Evolutionary conservation across 1,140 invertebrate species (phyloP), one percentile per base, ranked within the genome.

Genomic region (Brachionus rotundiformis): DNA sequence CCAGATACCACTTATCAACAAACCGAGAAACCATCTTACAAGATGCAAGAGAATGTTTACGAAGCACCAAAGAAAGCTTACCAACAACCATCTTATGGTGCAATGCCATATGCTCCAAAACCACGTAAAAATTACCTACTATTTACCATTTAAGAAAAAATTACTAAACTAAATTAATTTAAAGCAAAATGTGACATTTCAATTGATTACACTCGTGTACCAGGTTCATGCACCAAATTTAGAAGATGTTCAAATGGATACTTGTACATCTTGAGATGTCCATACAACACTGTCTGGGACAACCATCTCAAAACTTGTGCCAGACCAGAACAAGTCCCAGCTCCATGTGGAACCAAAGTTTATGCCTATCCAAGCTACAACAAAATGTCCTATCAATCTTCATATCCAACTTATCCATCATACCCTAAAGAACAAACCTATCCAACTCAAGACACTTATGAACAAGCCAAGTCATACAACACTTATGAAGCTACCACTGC

Each of bases 241-340:
- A 71, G 65, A 39, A 13, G 65, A 36, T 71, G 65, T n/a, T 33
- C 29, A 71, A 71, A 71, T 23, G 65, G 65, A 3, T 71, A 36
- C 19, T 36, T 71, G 19, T 71, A 36, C 13, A 71, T 71, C n/a
- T 71, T 71, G 31, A 71, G 65, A 36, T 71, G 65, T 19, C 65
- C 65, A 71, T n/a, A 16, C 29, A 36, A 71, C 29, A 71, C 65
- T 36, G 65, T 71, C 7, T 71, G 29, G 29, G 65, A 71, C 16
- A 39, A 33, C 19, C 31, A 39, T 19, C 4, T 25, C 36, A 71
- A 36, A 33, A 39, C 33, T 36, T 71, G 65, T 39, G 33, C 29
- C 36, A 16, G 65, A 25, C 65, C 65, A 16, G 65, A 71, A 25
- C 13, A 36, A 36, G 65, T 71, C 3, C 31, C 65, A 36, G 65